These are phyloP conservation scores for Acanthisitta chloris DNA, from an alignment of 2,113 vertebrate species.

Conservation along the genomic window DNA sequence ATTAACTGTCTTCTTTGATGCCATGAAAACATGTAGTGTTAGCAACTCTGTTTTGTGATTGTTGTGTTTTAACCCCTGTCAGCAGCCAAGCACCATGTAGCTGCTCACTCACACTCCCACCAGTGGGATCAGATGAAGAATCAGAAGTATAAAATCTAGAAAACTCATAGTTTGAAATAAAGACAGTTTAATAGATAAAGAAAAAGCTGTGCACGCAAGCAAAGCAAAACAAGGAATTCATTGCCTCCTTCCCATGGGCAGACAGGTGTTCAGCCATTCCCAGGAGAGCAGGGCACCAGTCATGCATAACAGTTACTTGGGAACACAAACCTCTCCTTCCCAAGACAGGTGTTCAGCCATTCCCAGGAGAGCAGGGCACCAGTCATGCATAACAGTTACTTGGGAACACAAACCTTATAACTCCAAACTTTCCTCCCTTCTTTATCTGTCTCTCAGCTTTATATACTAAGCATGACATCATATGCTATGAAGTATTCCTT, in stretches of 20 bases:
- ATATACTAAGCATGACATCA: no score
- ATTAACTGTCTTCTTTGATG: background rate
- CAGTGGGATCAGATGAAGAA: background rate
- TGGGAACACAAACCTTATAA: no score
- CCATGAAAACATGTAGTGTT: background rate
- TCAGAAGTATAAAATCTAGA: background rate
- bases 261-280: background rate
- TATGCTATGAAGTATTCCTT: background rate
- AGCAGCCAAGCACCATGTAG: background rate
- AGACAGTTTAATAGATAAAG: background rate
- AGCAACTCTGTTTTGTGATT: background rate
- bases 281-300: background rate
- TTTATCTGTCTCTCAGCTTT: background rate
- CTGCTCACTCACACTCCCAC: background rate
- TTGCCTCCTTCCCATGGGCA: background rate
- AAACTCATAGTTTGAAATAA: background rate
- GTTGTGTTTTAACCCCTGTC: background rate
- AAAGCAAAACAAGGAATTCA: background rate
- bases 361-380: no score
- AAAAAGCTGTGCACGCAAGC: background rate
- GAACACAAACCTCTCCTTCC: no score
- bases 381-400: no score
- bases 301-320: fast-evolving
- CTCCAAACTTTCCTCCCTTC: background rate
- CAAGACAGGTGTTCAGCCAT: no score